Evolutionary conservation across 2,113 vertebrate species (phyloP).

Genomic region (Sapayoa aenigma): DNA sequence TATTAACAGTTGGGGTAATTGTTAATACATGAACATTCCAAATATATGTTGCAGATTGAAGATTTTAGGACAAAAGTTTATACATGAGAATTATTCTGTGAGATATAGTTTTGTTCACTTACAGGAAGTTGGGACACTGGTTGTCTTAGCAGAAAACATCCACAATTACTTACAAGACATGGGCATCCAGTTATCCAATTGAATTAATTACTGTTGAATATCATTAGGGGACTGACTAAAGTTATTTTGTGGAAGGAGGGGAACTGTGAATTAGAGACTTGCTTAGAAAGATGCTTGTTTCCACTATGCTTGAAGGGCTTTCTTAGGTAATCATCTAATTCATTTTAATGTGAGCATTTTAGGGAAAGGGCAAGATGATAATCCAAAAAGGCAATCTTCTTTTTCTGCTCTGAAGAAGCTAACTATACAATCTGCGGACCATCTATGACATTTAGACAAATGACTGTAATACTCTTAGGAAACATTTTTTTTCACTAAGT

Average conservation of each 20-base stretch:
- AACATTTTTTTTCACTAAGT: not conserved
- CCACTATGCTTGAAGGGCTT: not conserved
- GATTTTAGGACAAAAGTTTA: not conserved
- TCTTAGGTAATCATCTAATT: constrained; percentile 16
- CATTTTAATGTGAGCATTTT: not conserved
- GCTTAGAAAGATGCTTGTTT: constrained; percentile 9
- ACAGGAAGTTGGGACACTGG: not conserved
- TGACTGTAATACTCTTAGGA: not conserved
- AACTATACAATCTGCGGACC: not conserved
- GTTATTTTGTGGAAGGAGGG: not conserved
- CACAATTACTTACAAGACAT: constrained; percentile 20
- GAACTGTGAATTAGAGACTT: not conserved
- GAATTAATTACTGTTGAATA: not conserved
- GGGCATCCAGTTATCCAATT: constrained; percentile 7
- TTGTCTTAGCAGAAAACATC: constrained; percentile 24
- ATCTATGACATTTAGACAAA: constrained; percentile 57
- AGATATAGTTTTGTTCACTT: not conserved
- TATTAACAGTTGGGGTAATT: not conserved
- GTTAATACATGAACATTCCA: not conserved
- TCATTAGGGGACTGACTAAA: not conserved
- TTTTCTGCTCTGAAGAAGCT: constrained; percentile 17
- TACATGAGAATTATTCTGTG: not conserved
- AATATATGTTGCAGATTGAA: not conserved
- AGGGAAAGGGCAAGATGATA: constrained; percentile 18
- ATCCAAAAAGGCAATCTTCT: constrained; percentile 15